Percentiles rank a stretch among this genome's conserved stretches.
Conservation (phyloP, 2,797 vertebrate genomes). For the Sylvilagus floridanus region DNA sequence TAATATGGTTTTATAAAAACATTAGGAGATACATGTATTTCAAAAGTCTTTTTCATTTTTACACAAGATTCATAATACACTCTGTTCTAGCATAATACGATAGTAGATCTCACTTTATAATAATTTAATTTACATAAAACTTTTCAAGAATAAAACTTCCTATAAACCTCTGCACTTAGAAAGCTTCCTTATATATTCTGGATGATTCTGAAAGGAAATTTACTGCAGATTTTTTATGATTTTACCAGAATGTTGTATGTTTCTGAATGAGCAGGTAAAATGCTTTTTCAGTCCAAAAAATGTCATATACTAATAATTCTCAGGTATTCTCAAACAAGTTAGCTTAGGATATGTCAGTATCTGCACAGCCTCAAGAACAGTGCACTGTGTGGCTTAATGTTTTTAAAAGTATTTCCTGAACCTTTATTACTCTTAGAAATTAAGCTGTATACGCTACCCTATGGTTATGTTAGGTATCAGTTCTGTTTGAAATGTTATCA, state of each 20-base stretch:
- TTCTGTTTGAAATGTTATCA: constrained; percentile 44
- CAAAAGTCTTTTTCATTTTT: constrained; percentile 34
- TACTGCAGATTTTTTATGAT: not conserved
- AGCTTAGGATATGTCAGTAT: not conserved
- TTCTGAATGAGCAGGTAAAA: not conserved
- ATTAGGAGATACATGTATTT: constrained; percentile 29
- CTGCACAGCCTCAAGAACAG: not conserved
- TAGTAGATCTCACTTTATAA: constrained; percentile 9
- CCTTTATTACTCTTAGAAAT: constrained; percentile 28
- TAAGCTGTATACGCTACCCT: not conserved
- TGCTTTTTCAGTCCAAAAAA: constrained; percentile 16
- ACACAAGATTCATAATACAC: constrained; percentile 29
- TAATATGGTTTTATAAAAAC: constrained; percentile 11
- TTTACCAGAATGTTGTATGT: constrained; percentile 35
- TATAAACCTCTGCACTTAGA: constrained; percentile 15
- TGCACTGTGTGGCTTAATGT: not conserved
- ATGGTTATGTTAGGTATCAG: not conserved
- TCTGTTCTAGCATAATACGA: not conserved
- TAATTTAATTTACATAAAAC: constrained; percentile 32
- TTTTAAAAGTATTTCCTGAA: constrained; percentile 59
- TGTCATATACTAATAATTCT: constrained; percentile 7
- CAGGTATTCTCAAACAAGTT: constrained; percentile 55
- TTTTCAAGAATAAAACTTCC: constrained; percentile 37
- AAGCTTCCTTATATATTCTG: constrained; percentile 26
- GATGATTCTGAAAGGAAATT: constrained; percentile 47